Evolutionary conservation across 2,888 invertebrate genomes (phyloP).

Genomic region (Hypena proboscidalis): DNA sequence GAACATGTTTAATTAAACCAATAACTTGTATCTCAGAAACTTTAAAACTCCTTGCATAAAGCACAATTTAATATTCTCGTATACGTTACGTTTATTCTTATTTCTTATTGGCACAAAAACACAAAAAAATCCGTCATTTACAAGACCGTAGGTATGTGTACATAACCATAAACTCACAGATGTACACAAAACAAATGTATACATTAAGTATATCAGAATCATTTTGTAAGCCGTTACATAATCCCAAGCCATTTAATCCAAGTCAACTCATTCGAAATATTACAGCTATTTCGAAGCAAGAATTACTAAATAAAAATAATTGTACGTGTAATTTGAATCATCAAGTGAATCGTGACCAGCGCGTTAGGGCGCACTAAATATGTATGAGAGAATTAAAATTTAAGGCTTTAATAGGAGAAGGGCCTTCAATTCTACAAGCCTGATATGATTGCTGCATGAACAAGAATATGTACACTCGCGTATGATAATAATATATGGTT

Average conservation of each 20-base stretch:
- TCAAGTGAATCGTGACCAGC: constrained; percentile 63
- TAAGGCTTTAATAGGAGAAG: too few species aligned
- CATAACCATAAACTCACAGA: constrained; percentile 18
- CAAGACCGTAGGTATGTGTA: neutral
- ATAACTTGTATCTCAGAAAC: too few species aligned
- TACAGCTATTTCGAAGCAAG: constrained; percentile 22
- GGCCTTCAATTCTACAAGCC: too few species aligned
- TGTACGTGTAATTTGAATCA: constrained; percentile 49
- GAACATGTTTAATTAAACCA: too few species aligned
- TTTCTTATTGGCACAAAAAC: too few species aligned
- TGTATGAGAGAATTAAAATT: constrained; percentile 77
- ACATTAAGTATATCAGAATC: constrained; percentile 28
- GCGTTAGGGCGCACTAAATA: constrained; percentile 62
- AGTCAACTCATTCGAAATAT: constrained; percentile 27
- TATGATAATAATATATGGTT: too few species aligned
- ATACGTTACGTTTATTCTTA: too few species aligned
- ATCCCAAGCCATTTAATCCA: constrained; percentile 38
- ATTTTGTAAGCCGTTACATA: constrained; percentile 28
- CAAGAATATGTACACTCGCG: too few species aligned
- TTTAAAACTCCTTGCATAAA: too few species aligned
- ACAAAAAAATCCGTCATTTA: neutral
- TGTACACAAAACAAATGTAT: constrained; percentile 6
- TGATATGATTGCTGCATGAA: too few species aligned
- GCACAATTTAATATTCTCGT: too few species aligned
- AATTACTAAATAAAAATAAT: constrained; percentile 47